phyloP scores from a whole-genome alignment of 2,888 invertebrate genomes.

The Bedellia somnulentella region DNA sequence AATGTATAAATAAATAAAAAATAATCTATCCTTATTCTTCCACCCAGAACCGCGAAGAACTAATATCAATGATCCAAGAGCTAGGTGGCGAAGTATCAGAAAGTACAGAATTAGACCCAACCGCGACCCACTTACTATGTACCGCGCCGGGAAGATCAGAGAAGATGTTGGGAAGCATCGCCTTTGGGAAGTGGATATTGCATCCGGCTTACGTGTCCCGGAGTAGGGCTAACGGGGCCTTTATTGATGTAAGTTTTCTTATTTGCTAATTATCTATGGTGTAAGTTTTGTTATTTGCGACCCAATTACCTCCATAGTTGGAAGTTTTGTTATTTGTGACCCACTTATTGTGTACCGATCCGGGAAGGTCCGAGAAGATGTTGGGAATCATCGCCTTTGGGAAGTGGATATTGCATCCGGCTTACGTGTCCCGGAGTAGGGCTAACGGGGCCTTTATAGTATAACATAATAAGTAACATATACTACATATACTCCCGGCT shows the following conservation, averaged over 20 bases:
- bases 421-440: conserved; percentile 72
- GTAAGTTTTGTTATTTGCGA: too few species aligned
- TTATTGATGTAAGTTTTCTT: conserved; percentile 60
- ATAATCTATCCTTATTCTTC: too few species aligned
- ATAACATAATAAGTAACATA: conserved; percentile 61
- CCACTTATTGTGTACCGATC: conserved; percentile 76
- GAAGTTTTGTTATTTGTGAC: too few species aligned
- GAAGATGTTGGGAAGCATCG: conserved; percentile 83
- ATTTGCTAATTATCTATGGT: too few species aligned
- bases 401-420: conserved; percentile 83
- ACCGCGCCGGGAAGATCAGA: conserved; percentile 78
- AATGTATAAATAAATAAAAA: too few species aligned
- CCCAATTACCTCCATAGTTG: too few species aligned
- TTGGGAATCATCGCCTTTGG: conserved; percentile 85
- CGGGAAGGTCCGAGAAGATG: conserved; percentile 84
- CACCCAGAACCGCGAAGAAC: conserved; percentile 52
- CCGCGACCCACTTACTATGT: conserved; percentile 77
- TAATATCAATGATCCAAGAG: conserved; percentile 53
- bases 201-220: conserved; percentile 75
- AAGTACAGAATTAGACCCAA: conserved; percentile 44
- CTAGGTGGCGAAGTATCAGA: conserved; percentile 69
- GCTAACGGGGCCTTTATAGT: conserved; percentile 62
- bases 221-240: conserved; percentile 61
- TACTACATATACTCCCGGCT: too few species aligned
- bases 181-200: conserved; percentile 89